A percentile compares a stretch with the other conserved stretches of the same genome.
Conservation (phyloP, 2,888 invertebrate species). For the Diplolepis rosae region DNA sequence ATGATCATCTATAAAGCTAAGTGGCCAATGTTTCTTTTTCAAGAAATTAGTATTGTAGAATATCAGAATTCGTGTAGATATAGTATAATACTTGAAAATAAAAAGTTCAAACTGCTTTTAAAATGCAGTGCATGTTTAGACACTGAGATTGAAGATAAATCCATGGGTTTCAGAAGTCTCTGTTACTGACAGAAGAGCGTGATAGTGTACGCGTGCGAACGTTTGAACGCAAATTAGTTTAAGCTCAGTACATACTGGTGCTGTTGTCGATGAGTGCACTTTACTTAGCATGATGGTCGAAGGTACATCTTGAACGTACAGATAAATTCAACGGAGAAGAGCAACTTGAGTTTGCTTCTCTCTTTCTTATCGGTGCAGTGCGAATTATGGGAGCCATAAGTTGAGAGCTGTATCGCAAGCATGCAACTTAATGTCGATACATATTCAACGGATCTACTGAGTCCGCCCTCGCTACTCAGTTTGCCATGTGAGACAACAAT, state of each 20-base stretch:
- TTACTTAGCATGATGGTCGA: not conserved
- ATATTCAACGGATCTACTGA: too few species aligned
- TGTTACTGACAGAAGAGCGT: too few species aligned
- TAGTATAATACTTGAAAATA: not conserved
- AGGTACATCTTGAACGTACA: too few species aligned
- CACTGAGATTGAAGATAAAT: not conserved
- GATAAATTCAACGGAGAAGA: not conserved
- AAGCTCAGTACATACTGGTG: not conserved
- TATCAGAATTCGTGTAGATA: constrained; percentile 3
- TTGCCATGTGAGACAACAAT: too few species aligned
- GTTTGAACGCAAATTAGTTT: not conserved
- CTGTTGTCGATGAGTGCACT: not conserved
- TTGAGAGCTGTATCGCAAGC: not conserved
- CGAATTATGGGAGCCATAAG: not conserved
- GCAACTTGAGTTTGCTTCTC: not conserved
- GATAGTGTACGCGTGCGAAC: not conserved
- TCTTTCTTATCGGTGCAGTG: not conserved
- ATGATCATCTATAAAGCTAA: too few species aligned
- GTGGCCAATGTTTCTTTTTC: too few species aligned
- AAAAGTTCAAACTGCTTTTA: not conserved
- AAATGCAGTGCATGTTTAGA: not conserved
- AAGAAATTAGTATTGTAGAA: too few species aligned
- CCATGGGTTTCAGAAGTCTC: not conserved
- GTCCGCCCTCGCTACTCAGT: too few species aligned
- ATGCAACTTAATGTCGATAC: too few species aligned